phyloP scores from a whole-genome alignment of 2,113 vertebrate genomes.

The Poeciliopsis retropinna region DNA sequence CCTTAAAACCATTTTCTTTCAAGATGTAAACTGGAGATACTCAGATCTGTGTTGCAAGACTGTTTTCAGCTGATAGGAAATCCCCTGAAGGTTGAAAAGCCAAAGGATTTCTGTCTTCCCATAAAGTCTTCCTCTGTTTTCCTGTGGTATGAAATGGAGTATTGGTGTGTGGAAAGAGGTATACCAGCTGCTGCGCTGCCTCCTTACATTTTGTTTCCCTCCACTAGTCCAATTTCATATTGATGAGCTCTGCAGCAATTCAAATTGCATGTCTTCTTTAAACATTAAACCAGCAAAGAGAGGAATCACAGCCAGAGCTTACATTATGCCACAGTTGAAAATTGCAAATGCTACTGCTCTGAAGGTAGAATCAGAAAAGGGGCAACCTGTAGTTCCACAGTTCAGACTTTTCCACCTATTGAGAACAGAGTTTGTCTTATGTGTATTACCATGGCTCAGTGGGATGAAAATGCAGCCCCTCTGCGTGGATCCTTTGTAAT shows the following conservation, averaged over 20 bases:
- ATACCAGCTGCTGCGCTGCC: conserved; percentile 71
- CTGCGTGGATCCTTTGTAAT: conserved; percentile 38
- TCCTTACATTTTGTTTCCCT: conserved; percentile 70
- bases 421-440: conserved; percentile 29
- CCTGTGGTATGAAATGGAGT: conserved; percentile 63
- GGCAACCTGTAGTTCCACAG: conserved; percentile 51
- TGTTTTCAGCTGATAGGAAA: conserved; percentile 35
- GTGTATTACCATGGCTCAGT: conserved; percentile 14
- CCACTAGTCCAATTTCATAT: conserved; percentile 80
- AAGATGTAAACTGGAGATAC: conserved; percentile 37
- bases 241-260: conserved; percentile 82
- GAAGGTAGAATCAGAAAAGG: conserved; percentile 68
- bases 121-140: conserved; percentile 25
- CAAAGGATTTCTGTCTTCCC: conserved; percentile 21
- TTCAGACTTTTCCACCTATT: conserved; percentile 55
- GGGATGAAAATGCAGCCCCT: conserved; percentile 24
- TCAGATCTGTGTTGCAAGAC: conserved; percentile 18
- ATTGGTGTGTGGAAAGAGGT: conserved; percentile 51
- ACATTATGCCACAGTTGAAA: conserved; percentile 77
- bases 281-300: conserved; percentile 81
- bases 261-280: conserved; percentile 81
- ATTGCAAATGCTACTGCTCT: conserved; percentile 70
- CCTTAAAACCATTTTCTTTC: conserved; percentile 16
- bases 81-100: conserved; percentile 24
- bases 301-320: conserved; percentile 80